Evolutionary conservation across 2,888 invertebrate genomes (phyloP).

Genomic region (Lasioglossum lativentre): DNA sequence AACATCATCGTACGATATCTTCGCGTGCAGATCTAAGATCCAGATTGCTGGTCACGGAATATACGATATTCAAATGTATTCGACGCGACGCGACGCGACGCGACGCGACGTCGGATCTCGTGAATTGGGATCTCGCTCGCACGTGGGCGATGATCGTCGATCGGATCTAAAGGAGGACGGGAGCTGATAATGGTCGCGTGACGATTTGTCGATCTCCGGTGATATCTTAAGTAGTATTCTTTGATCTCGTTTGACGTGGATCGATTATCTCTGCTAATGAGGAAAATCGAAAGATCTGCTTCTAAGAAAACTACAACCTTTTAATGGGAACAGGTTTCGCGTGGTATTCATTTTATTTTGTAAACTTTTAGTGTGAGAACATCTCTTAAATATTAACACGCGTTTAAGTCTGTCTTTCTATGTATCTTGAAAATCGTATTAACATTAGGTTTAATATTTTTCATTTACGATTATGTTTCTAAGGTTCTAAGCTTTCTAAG

Average conservation of each 20-base stretch:
- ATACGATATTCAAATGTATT: conserved; percentile 46
- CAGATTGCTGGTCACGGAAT: conserved; percentile 12
- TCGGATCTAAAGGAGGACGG: conserved; percentile 5
- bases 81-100: no score
- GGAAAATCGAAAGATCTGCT: not conserved
- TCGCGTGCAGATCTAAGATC: not conserved
- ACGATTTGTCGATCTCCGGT: conserved; percentile 6
- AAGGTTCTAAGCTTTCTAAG: no score
- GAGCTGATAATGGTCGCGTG: conserved; percentile 19
- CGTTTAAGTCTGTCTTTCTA: not conserved
- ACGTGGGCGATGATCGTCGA: conserved; percentile 17
- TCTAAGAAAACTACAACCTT: not conserved
- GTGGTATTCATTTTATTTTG: not conserved
- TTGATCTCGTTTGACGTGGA: conserved; percentile 14
- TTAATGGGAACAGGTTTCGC: not conserved
- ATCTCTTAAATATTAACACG: not conserved
- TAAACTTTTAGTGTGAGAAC: not conserved
- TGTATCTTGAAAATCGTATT: not conserved
- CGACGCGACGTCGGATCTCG: conserved; percentile 3
- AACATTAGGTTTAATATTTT: no score
- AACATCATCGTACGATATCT: conserved; percentile 11
- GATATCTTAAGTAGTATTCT: conserved; percentile 1
- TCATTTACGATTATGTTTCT: no score
- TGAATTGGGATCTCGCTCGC: conserved; percentile 9
- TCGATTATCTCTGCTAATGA: not conserved